Evolutionary conservation across 2,113 vertebrate species (phyloP).

Genomic region (Puntigrus tetrazona): DNA sequence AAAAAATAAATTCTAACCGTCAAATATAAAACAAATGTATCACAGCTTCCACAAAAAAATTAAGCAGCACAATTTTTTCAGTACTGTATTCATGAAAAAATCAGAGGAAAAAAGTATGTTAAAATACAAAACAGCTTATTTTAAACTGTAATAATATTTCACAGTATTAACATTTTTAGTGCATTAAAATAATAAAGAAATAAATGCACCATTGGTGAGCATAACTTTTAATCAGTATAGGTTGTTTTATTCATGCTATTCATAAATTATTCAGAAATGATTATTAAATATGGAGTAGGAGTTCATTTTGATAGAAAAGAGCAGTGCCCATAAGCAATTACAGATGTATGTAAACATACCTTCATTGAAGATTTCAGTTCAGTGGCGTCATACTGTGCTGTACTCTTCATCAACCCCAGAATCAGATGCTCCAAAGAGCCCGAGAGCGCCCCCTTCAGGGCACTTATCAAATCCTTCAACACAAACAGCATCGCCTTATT

Average conservation of each 20-base stretch:
- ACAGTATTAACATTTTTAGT: neutral
- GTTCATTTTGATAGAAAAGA: neutral
- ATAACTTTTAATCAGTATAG: neutral
- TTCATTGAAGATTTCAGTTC: constrained; percentile 90
- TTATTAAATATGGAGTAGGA: neutral
- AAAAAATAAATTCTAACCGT: no score
- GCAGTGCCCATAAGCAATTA: neutral
- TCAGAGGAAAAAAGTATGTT: no score
- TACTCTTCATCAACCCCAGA: constrained; percentile 91
- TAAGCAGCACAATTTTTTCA: neutral
- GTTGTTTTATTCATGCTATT: no score
- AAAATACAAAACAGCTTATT: no score
- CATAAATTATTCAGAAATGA: no score
- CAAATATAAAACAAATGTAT: no score
- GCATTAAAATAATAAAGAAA: no score
- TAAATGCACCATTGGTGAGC: neutral
- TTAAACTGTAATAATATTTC: neutral
- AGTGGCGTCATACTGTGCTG: constrained; percentile 87
- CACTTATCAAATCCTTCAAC: constrained; percentile 76
- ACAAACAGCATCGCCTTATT: neutral
- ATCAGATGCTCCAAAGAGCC: constrained; percentile 88
- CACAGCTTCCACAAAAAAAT: neutral
- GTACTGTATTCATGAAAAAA: neutral
- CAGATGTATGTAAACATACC: constrained; percentile 70
- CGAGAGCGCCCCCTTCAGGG: constrained; percentile 88